Percentiles rank a stretch among this genome's conserved stretches.
Evolutionary conservation across 2,113 vertebrate species (phyloP).

Genomic region (Agapornis roseicollis): DNA sequence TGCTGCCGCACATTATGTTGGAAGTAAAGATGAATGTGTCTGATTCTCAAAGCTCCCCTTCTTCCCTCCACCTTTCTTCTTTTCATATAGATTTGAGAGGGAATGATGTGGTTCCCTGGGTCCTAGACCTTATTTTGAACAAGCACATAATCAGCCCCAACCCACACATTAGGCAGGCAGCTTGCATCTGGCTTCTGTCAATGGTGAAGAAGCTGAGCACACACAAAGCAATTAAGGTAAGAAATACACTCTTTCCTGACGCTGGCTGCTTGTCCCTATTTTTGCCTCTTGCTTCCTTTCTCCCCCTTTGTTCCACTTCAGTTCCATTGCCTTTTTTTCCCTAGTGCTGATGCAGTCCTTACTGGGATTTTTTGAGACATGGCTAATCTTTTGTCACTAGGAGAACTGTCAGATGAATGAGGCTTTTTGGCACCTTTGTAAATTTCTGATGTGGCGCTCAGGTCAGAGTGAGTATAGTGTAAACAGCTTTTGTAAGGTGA

Average conservation of each 20-base stretch:
- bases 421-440: not conserved
- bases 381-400: not conserved
- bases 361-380: not conserved
- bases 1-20: not conserved
- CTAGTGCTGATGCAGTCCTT: not conserved
- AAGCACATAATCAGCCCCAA: slow-evolving; percentile 91
- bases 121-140: slow-evolving; percentile 86
- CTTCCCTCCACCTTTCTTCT: not conserved
- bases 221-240: slow-evolving; percentile 92
- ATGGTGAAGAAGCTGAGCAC: slow-evolving; percentile 90
- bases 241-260: not conserved
- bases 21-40: not conserved
- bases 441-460: not conserved
- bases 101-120: slow-evolving; percentile 93
- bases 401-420: not conserved
- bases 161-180: slow-evolving; percentile 91
- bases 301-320: not conserved
- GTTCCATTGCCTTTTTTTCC: not conserved
- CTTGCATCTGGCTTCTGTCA: slow-evolving; percentile 96
- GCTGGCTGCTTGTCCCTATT: not conserved
- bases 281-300: not conserved
- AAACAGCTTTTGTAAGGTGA: not conserved
- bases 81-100: slow-evolving; percentile 79
- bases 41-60: not conserved
- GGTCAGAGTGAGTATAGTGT: not conserved